These are phyloP conservation scores for Cheirogaleus medius DNA, from an alignment of 2,113 vertebrate species.

Conservation along the genomic window DNA sequence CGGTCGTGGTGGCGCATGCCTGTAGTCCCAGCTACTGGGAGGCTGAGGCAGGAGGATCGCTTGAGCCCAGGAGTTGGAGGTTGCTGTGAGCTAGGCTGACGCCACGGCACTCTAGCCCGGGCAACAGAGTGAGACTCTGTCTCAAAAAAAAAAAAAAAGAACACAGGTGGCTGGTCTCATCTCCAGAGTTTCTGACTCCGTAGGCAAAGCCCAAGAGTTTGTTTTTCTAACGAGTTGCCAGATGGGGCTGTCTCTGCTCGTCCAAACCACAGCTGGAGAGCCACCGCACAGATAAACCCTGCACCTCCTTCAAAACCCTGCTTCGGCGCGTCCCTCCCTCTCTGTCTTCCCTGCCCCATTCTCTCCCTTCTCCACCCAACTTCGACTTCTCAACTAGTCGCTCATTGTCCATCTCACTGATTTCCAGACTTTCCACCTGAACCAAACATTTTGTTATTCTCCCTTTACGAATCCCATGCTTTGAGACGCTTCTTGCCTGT, in stretches of 20 bases:
- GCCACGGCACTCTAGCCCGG: too few relatives aligned
- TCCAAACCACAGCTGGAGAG: background rate
- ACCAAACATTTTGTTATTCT: background rate
- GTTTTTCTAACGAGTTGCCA: background rate
- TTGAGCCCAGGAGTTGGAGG: too few relatives aligned
- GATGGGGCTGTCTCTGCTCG: background rate
- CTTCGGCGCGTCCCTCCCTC: background rate
- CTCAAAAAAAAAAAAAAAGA: too few relatives aligned
- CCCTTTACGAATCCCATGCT: background rate
- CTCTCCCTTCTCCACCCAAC: background rate
- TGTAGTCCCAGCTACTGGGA: too few relatives aligned
- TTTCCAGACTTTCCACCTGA: background rate
- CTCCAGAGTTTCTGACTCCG: background rate
- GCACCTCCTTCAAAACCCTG: background rate
- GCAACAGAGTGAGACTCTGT: too few relatives aligned
- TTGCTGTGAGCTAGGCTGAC: too few relatives aligned
- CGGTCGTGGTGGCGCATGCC: too few relatives aligned
- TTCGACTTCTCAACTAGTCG: background rate
- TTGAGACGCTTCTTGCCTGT: slow-evolving; percentile 25
- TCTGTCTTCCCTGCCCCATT: background rate
- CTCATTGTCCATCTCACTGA: background rate
- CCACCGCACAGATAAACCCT: background rate
- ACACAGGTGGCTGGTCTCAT: background rate
- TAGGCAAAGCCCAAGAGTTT: background rate
- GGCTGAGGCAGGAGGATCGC: too few relatives aligned